Conservation (phyloP, 2,888 invertebrate species). For the Drosophila koepferae region DNA sequence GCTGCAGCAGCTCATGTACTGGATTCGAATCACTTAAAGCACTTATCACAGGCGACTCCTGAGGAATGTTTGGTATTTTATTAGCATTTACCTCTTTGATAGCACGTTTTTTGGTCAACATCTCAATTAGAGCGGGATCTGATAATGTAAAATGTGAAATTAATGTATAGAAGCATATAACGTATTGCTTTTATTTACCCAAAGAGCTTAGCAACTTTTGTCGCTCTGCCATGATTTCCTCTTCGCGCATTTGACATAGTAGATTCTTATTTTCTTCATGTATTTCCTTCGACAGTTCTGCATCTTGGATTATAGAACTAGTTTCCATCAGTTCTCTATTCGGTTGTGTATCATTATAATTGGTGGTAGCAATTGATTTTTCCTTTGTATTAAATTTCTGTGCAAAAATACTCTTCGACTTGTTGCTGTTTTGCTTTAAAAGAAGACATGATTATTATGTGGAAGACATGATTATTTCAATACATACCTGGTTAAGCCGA, state of each 20-base stretch:
- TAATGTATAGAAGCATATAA: not conserved
- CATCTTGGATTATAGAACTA: constrained; percentile 84
- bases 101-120: constrained; percentile 71
- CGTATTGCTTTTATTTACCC: constrained; percentile 56
- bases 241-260: constrained; percentile 89
- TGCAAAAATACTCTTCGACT: constrained; percentile 85
- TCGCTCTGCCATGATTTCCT: constrained; percentile 91
- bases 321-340: constrained; percentile 26
- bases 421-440: constrained; percentile 43
- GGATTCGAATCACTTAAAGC: constrained; percentile 67
- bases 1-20: constrained; percentile 87
- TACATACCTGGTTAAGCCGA: constrained; percentile 11
- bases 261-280: constrained; percentile 90
- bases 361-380: not conserved
- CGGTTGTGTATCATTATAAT: not conserved
- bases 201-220: constrained; percentile 87
- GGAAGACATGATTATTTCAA: fast-evolving
- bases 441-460: not conserved
- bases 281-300: constrained; percentile 87
- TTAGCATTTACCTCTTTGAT: constrained; percentile 22
- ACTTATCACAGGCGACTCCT: not conserved
- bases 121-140: constrained; percentile 81
- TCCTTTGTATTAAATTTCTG: constrained; percentile 52
- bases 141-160: not conserved
- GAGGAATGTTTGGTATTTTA: not conserved